Evolutionary conservation across 2,888 invertebrate species (phyloP).

Genomic region (Acrobasis repandana): DNA sequence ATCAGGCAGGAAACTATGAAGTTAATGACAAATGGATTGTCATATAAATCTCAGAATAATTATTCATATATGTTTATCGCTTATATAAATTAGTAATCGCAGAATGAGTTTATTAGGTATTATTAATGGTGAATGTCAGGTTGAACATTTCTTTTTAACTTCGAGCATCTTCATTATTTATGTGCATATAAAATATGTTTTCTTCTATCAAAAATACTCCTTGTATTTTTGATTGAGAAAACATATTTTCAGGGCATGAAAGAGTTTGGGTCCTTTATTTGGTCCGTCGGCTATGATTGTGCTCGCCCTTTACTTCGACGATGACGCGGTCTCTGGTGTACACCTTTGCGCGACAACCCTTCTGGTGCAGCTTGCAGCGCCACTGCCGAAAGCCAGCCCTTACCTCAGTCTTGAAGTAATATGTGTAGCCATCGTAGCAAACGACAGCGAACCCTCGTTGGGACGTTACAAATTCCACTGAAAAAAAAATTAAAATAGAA

Average conservation of each 20-base stretch:
- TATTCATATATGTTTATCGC: too few species aligned
- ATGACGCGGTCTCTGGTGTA: neutral
- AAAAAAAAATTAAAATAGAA: neutral
- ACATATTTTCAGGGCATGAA: neutral
- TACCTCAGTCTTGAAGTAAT: neutral
- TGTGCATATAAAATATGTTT: too few species aligned
- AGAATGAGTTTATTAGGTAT: too few species aligned
- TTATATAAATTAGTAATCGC: too few species aligned
- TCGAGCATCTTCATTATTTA: too few species aligned
- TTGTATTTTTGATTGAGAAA: too few species aligned
- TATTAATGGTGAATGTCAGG: too few species aligned
- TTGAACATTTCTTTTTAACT: too few species aligned
- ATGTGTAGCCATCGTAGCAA: neutral
- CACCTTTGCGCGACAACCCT: neutral
- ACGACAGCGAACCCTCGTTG: neutral
- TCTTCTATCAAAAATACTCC: too few species aligned
- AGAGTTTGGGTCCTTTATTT: neutral
- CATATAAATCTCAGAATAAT: too few species aligned
- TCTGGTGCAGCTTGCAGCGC: neutral
- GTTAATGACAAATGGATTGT: too few species aligned
- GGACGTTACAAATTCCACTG: slow-evolving; percentile 2
- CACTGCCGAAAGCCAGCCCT: neutral
- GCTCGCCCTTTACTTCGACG: neutral
- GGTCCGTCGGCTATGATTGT: neutral
- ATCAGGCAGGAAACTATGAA: too few species aligned